Conservation (phyloP, 2,797 vertebrate genomes). For the Squalus acanthias region DNA sequence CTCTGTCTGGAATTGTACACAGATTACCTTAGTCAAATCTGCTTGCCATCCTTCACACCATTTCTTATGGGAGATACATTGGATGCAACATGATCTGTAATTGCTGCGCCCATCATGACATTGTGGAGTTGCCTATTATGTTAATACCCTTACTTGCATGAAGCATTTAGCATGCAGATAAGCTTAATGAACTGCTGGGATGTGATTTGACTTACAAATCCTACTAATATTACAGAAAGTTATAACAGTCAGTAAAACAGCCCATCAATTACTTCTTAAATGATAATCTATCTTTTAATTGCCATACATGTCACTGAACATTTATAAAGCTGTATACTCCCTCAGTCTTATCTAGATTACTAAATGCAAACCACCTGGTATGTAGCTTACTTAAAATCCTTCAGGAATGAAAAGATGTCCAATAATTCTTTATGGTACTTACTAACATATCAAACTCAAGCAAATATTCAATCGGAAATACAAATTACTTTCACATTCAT, state of each 20-base stretch:
- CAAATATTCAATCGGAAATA: no score
- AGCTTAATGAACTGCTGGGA: slow-evolving; percentile 7
- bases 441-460: background rate
- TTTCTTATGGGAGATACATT: no score
- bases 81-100: no score
- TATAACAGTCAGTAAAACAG: slow-evolving; percentile 20
- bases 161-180: background rate
- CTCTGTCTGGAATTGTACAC: no score
- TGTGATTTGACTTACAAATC: background rate
- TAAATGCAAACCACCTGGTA: background rate
- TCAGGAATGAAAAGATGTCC: slow-evolving; percentile 17
- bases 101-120: no score
- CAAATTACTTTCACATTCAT: no score
- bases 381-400: background rate
- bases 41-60: no score
- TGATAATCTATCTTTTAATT: slow-evolving; percentile 17
- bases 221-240: slow-evolving; percentile 26
- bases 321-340: background rate
- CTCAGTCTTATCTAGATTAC: background rate
- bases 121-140: no score
- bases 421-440: background rate
- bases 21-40: no score
- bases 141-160: no score
- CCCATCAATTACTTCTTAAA: background rate
- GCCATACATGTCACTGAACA: background rate